Evolutionary conservation across 2,888 invertebrate genomes (phyloP).

Genomic region (Drosophila kanekoi): DNA sequence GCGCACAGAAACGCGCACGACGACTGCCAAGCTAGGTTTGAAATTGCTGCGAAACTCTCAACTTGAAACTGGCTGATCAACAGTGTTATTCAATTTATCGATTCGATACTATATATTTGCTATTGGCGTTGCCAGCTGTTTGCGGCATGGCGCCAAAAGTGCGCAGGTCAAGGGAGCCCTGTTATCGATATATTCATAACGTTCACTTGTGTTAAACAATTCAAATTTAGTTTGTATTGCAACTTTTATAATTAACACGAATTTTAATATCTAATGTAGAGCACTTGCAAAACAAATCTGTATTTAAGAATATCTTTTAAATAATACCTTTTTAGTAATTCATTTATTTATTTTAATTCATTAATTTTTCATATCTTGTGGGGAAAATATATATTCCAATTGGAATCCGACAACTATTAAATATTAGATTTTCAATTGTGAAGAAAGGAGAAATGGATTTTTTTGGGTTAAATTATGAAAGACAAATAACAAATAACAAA

Average conservation of each 20-base stretch:
- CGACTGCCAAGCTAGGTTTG: slow-evolving; percentile 17
- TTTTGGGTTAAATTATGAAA: too few relatives aligned
- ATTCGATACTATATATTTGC: slow-evolving; percentile 24
- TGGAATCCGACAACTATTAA: too few relatives aligned
- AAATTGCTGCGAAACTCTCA: slow-evolving; percentile 26
- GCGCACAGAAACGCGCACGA: slow-evolving; percentile 6
- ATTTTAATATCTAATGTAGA: too few relatives aligned
- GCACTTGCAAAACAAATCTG: too few relatives aligned
- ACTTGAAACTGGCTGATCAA: slow-evolving; percentile 32
- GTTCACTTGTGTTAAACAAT: not conserved
- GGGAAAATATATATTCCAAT: too few relatives aligned
- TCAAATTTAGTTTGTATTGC: not conserved
- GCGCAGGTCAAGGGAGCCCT: not conserved
- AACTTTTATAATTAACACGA: not conserved
- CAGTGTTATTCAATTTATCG: slow-evolving; percentile 41
- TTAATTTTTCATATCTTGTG: too few relatives aligned
- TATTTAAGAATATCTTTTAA: too few relatives aligned
- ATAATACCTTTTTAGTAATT: too few relatives aligned
- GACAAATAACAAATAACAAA: too few relatives aligned
- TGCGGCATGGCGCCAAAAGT: slow-evolving; percentile 3
- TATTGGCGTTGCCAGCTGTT: slow-evolving; percentile 22
- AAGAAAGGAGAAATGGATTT: too few relatives aligned
- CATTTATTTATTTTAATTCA: too few relatives aligned
- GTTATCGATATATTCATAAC: slow-evolving; percentile 9
- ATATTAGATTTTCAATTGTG: too few relatives aligned